These are phyloP conservation scores for Geopemphigus sp. DNA, from an alignment of 1,140 invertebrate genomes.

Conservation along the genomic window DNA sequence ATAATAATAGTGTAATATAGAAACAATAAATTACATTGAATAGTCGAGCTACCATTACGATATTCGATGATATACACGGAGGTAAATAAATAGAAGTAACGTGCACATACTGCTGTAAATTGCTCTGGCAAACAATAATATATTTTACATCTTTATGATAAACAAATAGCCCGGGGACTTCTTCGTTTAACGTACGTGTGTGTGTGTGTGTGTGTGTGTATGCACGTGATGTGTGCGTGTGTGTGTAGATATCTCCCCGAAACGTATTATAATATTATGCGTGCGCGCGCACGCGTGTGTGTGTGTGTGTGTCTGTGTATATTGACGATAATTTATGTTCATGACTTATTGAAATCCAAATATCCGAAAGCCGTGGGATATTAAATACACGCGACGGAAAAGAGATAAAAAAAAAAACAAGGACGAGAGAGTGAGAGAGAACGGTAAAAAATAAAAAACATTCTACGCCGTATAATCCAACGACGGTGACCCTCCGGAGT, in stretches of 20 bases:
- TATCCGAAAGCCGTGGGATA: constrained; percentile 17
- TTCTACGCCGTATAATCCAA: not conserved
- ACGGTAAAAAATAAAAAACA: not conserved
- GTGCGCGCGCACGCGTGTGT: not conserved
- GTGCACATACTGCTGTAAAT: not conserved
- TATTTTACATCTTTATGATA: constrained; percentile 46
- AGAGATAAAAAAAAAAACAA: not conserved
- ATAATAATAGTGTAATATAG: too few species aligned
- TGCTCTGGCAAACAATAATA: constrained; percentile 7
- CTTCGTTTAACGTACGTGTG: not conserved
- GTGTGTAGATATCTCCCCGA: not conserved
- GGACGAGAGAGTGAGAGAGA: not conserved
- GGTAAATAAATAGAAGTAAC: not conserved
- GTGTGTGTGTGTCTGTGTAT: not conserved
- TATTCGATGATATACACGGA: not conserved
- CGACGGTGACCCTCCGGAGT: not conserved
- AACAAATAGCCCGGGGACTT: constrained; percentile 27
- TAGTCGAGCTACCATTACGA: not conserved
- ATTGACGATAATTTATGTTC: constrained; percentile 36
- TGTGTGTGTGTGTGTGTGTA: not conserved
- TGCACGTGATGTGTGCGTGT: not conserved
- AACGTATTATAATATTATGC: constrained; percentile 29
- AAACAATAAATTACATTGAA: not conserved
- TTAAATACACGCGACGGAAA: not conserved
- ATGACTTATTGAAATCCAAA: constrained; percentile 40